Conservation (phyloP, 2,888 invertebrate genomes). For the Argynnis bischoffii region DNA sequence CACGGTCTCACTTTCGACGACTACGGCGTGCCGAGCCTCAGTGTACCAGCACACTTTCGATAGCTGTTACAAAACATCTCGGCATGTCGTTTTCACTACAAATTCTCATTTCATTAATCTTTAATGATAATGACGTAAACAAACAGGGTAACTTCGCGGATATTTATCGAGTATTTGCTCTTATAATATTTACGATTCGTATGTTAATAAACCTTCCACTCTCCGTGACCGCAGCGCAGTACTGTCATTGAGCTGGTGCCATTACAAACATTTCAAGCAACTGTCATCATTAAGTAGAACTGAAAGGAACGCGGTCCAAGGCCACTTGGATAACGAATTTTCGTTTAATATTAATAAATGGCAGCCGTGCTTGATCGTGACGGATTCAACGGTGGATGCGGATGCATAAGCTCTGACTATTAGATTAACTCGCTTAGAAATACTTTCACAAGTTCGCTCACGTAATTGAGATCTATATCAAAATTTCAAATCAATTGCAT, state of each 20-base stretch:
- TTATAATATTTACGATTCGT: slow-evolving; percentile 37
- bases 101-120: slow-evolving; percentile 52
- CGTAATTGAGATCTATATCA: slow-evolving; percentile 22
- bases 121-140: slow-evolving; percentile 31
- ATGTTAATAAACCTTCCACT: slow-evolving; percentile 52
- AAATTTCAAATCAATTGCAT: slow-evolving; percentile 4
- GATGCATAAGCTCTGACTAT: slow-evolving; percentile 57
- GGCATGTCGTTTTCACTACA: slow-evolving; percentile 66
- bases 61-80: slow-evolving; percentile 71
- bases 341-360: slow-evolving; percentile 79
- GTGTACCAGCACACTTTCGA: slow-evolving; percentile 72
- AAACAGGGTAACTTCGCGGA: slow-evolving; percentile 7
- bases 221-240: slow-evolving; percentile 54
- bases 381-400: slow-evolving; percentile 66
- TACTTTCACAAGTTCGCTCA: slow-evolving; percentile 61
- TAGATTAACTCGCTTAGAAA: slow-evolving; percentile 51
- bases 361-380: slow-evolving; percentile 73
- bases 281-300: slow-evolving; percentile 79
- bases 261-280: slow-evolving; percentile 70
- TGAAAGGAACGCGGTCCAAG: slow-evolving; percentile 78
- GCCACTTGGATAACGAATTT: slow-evolving; percentile 80
- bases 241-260: slow-evolving; percentile 62
- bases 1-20: slow-evolving; percentile 79
- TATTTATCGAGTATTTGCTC: slow-evolving; percentile 1
- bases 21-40: slow-evolving; percentile 60